Percentiles rank a stretch among this genome's conserved stretches.
Evolutionary conservation across 2,888 invertebrate genomes (phyloP).

Genomic region (Hirtodrosophila histrioides): DNA sequence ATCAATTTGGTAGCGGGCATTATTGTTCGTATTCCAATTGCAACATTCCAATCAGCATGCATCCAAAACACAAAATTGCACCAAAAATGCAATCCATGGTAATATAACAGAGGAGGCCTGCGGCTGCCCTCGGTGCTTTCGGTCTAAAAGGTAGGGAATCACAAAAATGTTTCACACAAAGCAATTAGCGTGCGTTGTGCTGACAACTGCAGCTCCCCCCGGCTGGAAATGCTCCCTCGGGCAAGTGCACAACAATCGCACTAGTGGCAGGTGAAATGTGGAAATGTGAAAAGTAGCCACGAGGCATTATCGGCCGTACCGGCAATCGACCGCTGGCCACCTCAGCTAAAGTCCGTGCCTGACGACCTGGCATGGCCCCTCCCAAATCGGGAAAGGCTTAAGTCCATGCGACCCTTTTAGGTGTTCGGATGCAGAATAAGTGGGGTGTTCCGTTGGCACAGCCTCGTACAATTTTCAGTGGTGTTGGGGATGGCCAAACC

Average conservation of each 20-base stretch:
- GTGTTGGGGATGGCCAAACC: conserved; percentile 1
- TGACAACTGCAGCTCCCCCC: conserved; percentile 7
- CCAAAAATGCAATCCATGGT: too few relatives aligned
- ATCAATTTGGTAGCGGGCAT: too few relatives aligned
- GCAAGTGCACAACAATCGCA: conserved; percentile 43
- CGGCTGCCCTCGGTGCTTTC: conserved; percentile 14
- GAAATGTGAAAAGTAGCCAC: conserved; percentile 67
- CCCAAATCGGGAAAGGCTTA: conserved; percentile 11
- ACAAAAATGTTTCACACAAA: conserved; percentile 48
- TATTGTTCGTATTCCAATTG: too few relatives aligned
- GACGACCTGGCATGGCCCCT: conserved; percentile 31
- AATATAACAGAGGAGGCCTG: too few relatives aligned
- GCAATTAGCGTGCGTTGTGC: conserved; percentile 63
- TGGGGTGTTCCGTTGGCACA: conserved; percentile 6
- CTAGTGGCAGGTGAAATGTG: conserved; percentile 51
- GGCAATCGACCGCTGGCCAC: background rate
- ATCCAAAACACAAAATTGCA: too few relatives aligned
- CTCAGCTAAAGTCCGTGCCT: conserved; percentile 32
- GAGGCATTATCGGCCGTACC: conserved; percentile 40
- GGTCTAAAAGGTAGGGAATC: conserved; percentile 38
- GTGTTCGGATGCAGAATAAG: conserved; percentile 54
- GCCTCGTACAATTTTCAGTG: conserved; percentile 4
- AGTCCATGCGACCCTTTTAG: conserved; percentile 23
- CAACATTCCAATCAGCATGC: too few relatives aligned
- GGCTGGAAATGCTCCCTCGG: background rate